Base-by-base conservation (phyloP, 2,888 invertebrate species). In the Stenurella melanura region DNA sequence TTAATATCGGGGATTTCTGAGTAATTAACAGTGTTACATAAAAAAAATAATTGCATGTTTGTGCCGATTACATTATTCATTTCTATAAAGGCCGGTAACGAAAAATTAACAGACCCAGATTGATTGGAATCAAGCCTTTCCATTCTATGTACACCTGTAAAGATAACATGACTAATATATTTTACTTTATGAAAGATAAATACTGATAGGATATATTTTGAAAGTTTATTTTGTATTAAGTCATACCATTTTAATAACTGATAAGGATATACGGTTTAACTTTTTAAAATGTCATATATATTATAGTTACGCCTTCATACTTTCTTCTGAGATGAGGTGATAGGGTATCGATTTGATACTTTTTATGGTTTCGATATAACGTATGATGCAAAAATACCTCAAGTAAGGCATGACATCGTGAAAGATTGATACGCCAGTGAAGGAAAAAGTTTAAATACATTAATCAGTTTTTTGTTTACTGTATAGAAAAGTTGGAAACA, bases 191-290 rank as follows among this genome's bases (percentile, higher is more conserved):
- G 15, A 50, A 50, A 11, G 42, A 42, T 42, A 42, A 42, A 42
- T 15, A 50, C n/a, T 15, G n/a, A 50, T 50, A 12, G 21, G 21
- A 26, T 12, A 2, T 50, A 50, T 50, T 50, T n/a, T 50, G n/a
- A 50, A 50, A 50, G 50, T 50, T 50, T 50, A n/a, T n/a, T 50
- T n/a, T n/a, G n/a, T n/a, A 42, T 12, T 42, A 42, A 42, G 12
- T 42, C 42, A 15, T 42, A 42, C 15, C 4, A 42, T 42, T 42
- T 42, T 42, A 42, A 15, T 42, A 50, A 50, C n/a, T 50, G 50
- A 50, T 50, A n/a, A 50, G 50, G 6, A n/a, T 50, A n/a, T 50
- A n/a, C n/a, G 50, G 50, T 50, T 50, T 50, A n/a, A 50, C n/a
- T 50, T 15, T 42, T 42, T 42, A 42, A 12, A 42, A 42, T 12